A percentile compares a stretch with the other conserved stretches of the same genome.
phyloP scores from a whole-genome alignment of 2,888 invertebrate species.

The Timema podura region DNA sequence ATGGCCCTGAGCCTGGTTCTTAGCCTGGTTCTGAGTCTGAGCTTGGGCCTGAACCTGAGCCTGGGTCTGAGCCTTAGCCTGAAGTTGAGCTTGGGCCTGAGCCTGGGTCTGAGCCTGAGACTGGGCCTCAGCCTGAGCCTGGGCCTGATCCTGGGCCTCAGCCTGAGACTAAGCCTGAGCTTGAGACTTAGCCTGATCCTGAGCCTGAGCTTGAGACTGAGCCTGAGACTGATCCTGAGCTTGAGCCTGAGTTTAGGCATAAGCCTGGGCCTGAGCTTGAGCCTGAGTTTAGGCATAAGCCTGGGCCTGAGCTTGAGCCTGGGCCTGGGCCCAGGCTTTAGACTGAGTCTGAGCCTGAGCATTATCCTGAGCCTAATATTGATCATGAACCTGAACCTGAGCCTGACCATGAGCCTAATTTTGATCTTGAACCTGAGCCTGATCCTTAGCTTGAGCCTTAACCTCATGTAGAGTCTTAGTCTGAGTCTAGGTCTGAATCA shows the following conservation, averaged over 20 bases:
- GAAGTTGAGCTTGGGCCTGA: too few species aligned
- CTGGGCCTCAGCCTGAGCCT: constrained; percentile 18
- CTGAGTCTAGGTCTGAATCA: constrained; percentile 33
- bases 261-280: constrained; percentile 30
- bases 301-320: neutral
- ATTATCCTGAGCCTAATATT: neutral
- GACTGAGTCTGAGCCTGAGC: neutral
- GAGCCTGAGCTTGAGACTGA: too few species aligned
- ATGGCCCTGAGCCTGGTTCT: constrained; percentile 32
- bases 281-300: constrained; percentile 36
- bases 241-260: constrained; percentile 31
- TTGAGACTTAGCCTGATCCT: too few species aligned
- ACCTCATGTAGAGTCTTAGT: constrained; percentile 29
- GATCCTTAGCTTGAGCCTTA: constrained; percentile 31
- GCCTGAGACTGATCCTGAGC: too few species aligned
- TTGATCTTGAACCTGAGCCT: constrained; percentile 28
- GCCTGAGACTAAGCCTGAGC: constrained; percentile 29
- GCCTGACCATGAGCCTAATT: constrained; percentile 29
- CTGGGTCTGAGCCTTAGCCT: constrained; percentile 30
- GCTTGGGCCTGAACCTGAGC: constrained; percentile 34
- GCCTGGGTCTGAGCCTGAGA: constrained; percentile 5
- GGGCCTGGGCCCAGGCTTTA: constrained; percentile 37
- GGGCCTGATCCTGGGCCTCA: constrained; percentile 32
- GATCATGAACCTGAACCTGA: constrained; percentile 27
- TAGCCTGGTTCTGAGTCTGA: constrained; percentile 18